phyloP scores from a whole-genome alignment of 2,888 invertebrate species.

The Platypus cylindrus region DNA sequence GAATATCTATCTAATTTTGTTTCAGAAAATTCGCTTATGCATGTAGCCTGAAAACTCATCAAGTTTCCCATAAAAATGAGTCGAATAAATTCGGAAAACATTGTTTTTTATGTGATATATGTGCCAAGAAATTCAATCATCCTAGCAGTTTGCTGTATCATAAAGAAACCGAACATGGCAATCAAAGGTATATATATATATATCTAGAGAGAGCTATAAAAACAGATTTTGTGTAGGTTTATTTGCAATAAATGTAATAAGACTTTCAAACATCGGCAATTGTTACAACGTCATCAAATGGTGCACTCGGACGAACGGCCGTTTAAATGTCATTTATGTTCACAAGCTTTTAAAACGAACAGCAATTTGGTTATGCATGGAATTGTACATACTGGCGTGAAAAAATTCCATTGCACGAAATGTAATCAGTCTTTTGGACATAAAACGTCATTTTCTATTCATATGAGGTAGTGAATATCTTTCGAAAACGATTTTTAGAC shows the following conservation, averaged over 20 bases:
- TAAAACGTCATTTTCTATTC: constrained; percentile 63
- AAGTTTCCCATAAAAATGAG: constrained; percentile 39
- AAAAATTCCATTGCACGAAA: constrained; percentile 41
- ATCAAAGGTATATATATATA: constrained; percentile 14
- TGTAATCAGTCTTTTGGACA: constrained; percentile 65
- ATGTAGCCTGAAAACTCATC: constrained; percentile 45
- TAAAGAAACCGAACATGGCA: constrained; percentile 45
- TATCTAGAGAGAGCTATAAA: no score
- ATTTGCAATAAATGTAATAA: constrained; percentile 65
- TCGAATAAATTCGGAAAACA: background rate
- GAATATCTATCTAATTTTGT: background rate
- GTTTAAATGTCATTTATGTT: constrained; percentile 46
- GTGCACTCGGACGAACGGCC: constrained; percentile 61
- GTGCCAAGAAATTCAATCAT: constrained; percentile 45
- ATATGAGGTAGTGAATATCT: constrained; percentile 41
- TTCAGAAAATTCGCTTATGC: constrained; percentile 42
- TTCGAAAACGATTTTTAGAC: no score
- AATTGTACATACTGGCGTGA: constrained; percentile 57
- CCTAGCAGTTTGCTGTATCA: constrained; percentile 65
- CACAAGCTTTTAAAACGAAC: constrained; percentile 55
- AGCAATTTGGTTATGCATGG: constrained; percentile 61
- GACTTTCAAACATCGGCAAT: constrained; percentile 59
- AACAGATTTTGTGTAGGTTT: constrained; percentile 35
- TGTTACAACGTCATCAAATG: constrained; percentile 64
- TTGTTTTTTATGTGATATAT: constrained; percentile 45